Base-by-base conservation (phyloP, 2,797 vertebrate genomes). In the Buphagus erythrorhynchus region DNA sequence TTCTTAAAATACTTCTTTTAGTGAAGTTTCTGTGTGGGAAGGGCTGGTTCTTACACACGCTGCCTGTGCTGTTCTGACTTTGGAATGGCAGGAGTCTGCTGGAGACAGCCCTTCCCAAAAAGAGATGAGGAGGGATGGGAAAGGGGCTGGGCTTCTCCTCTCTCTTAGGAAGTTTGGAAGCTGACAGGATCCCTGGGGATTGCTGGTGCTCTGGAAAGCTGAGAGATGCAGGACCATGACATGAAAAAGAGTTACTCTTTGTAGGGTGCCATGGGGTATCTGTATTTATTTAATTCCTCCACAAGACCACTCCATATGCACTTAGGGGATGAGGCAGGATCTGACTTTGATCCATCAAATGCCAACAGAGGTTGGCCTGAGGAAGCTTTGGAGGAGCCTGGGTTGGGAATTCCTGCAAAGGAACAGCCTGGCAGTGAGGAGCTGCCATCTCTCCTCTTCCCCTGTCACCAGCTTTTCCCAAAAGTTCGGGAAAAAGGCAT, bases 201-300 rank as follows among this genome's bases (percentile, higher is more conserved):
- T 58, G 80, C 88, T 62, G 87, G 90, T 95, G 83, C 94, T 94
- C 95, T 93, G 90, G 86, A 76, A 88, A 87, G 88, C 66, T 86
- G 92, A 86, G 5, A 86, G 88, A 43, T 77, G 66, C 57, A 69
- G 95, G 76, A 28, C 65, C 83, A 65, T 54, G 77, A 72, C 43
- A 6, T 29, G 52, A 52, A 33, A 49, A 84, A 77, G 85, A 62
- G 43, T 35, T 20, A 16, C 13, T 91, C 46, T 68, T 31, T 35
- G 72, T 9, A 20, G 48, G 46, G 90, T 79, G 75, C 68, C 80
- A 65, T 85, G 86, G 73, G 73, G 71, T 83, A 66, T 80, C 72
- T 36, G 52, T 90, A 19, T 74, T 80, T 69, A 54, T 84, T 90
- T 35, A 93, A 67, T 25, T 67, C 49, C 71, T 87, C 90, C 90